Conservation (phyloP, 2,113 vertebrate species). For the Paraplagusia blochii region DNA sequence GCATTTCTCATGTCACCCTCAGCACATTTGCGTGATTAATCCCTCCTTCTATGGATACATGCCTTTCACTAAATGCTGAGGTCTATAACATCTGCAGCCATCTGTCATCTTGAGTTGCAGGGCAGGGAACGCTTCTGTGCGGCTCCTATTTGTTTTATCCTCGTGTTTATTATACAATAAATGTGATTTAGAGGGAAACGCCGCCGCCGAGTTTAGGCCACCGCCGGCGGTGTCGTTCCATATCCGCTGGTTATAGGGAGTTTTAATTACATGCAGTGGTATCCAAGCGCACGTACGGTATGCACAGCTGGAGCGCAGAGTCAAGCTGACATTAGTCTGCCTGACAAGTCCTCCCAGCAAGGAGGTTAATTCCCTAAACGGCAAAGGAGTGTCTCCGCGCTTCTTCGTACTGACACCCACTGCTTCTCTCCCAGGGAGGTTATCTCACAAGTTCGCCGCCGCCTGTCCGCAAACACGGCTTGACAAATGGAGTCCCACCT, state of each 20-base stretch:
- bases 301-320: constrained; percentile 39
- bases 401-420: constrained; percentile 52
- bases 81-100: neutral
- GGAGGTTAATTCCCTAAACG: constrained; percentile 69
- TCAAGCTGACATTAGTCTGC: constrained; percentile 66
- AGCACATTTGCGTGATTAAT: neutral
- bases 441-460: constrained; percentile 45
- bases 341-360: constrained; percentile 62
- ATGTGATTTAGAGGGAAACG: constrained; percentile 25
- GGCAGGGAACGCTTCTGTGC: neutral
- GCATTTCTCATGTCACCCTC: constrained; percentile 1
- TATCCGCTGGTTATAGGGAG: constrained; percentile 4
- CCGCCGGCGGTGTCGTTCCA: constrained; percentile 16
- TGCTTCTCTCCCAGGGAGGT: constrained; percentile 53
- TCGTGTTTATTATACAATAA: constrained; percentile 28
- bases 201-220: constrained; percentile 2
- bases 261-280: constrained; percentile 44
- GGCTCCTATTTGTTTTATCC: constrained; percentile 18
- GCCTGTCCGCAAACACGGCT: constrained; percentile 38
- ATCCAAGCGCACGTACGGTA: constrained; percentile 34
- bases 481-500: constrained; percentile 33
- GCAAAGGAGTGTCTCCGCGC: constrained; percentile 42
- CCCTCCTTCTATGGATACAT: constrained; percentile 3
- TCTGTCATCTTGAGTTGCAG: constrained; percentile 4
- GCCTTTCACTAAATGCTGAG: neutral